Percentiles rank a stretch among this genome's conserved stretches.
phyloP scores from a whole-genome alignment of 2,113 vertebrate genomes.

The Lamprotornis superbus region DNA sequence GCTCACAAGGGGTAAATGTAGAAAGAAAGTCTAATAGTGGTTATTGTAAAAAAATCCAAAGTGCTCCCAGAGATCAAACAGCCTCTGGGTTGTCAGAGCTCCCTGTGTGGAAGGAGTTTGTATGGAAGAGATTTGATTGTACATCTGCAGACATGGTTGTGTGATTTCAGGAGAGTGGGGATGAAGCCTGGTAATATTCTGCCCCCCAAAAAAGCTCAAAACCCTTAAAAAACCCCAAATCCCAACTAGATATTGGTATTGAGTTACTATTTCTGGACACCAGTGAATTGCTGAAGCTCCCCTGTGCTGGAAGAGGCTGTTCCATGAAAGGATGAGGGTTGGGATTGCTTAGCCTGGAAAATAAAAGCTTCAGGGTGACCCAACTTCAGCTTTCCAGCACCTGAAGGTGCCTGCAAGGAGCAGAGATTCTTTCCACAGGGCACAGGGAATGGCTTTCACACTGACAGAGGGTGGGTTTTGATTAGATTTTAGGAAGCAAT shows the following conservation, averaged over 20 bases:
- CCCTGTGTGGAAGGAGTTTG: not conserved
- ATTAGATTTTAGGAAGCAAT: not conserved
- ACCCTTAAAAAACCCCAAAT: not conserved
- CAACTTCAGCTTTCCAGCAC: no score
- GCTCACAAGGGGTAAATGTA: not conserved
- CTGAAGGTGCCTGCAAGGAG: not conserved
- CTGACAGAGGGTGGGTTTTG: rapidly evolving
- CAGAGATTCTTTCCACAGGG: rapidly evolving
- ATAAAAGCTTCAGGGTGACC: not conserved
- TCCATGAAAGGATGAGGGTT: rapidly evolving
- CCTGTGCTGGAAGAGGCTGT: not conserved
- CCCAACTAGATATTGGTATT: not conserved
- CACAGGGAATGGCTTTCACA: not conserved
- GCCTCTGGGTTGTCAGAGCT: not conserved
- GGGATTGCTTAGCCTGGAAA: not conserved
- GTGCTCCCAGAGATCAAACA: constrained; percentile 23
- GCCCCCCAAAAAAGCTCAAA: not conserved
- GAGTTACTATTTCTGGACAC: not conserved
- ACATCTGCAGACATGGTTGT: not conserved
- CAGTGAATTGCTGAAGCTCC: not conserved
- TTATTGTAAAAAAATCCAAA: not conserved
- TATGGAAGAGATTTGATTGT: not conserved
- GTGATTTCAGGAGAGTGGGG: not conserved
- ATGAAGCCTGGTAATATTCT: not conserved
- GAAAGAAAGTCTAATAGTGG: not conserved